These are phyloP conservation scores for Echinops telfairi DNA, from an alignment of 2,113 vertebrate species.

Conservation along the genomic window DNA sequence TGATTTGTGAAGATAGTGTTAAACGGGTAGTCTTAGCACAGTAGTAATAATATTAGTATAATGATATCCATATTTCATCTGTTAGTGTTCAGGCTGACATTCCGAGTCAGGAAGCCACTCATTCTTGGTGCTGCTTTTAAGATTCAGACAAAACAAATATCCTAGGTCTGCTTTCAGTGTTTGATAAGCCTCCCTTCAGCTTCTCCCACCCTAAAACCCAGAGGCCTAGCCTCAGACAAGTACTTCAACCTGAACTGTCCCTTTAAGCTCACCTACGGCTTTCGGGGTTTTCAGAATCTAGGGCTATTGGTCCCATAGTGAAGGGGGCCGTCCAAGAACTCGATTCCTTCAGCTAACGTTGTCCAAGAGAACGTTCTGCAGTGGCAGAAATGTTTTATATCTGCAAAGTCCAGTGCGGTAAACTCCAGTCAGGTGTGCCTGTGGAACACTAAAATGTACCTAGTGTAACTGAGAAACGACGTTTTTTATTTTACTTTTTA, in stretches of 20 bases:
- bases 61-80: not conserved
- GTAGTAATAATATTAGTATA: not conserved
- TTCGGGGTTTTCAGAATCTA: not conserved
- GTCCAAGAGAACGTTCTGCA: not conserved
- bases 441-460: not conserved
- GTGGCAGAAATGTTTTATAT: not conserved
- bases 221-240: not conserved
- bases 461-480: not conserved
- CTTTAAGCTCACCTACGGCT: not conserved
- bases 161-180: not conserved
- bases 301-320: not conserved
- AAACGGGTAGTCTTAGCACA: not conserved
- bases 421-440: not conserved
- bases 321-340: not conserved
- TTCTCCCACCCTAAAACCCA: not conserved
- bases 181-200: not conserved
- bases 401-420: not conserved
- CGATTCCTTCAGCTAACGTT: not conserved
- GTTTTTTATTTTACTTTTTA: conserved; percentile 2
- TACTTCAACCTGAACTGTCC: not conserved
- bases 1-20: not conserved
- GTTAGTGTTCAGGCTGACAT: not conserved
- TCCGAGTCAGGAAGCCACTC: not conserved
- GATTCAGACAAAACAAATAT: not conserved
- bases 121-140: not conserved